Base-by-base conservation (phyloP, 2,797 vertebrate genomes). In the Petrocephalus sullivani region DNA sequence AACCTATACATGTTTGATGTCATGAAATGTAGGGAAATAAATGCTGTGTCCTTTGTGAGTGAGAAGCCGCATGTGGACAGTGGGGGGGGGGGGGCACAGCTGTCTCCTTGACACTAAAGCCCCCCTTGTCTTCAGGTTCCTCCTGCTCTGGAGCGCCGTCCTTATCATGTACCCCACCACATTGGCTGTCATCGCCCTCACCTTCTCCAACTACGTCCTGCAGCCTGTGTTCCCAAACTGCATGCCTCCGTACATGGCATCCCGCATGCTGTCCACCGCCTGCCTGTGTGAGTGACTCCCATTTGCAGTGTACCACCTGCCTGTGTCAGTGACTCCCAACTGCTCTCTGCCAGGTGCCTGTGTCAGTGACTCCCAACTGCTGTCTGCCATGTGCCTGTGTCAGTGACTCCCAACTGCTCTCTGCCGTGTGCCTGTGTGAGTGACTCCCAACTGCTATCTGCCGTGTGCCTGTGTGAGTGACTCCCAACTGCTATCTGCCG, bases 81-180 rank as follows among this genome's bases (percentile, higher is more conserved):
- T 37, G 28, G 10, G 64, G 10, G 4, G 3, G 9, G 19, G 7
- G 60, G 7, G 16, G 12, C 4, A 86, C 14, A 58, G 3, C 2
- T 37, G 56, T 33, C 37, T 58, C 12, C 19, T 9, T 8, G 23
- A 83, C 41, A 54, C 37, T 83, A 71, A 58, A 23, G 56, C 46
- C 41, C 57, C 53, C 49, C 81, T 8, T 67, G 0, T 46, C 0
- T 87, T 4, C 94, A 99, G 98, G 88, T 99, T 99, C 87, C 95
- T 99, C 46, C 94, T 99, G 90, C 93, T 99, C 90, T 99, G 98
- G 98, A 99, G 98, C 0, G 97, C 98, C 0, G 97, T 99, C 3
- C 95, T 99, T 89, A 98, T 99, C 95, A 99, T 99, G 97, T 99
- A 99, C 91, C 98, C 98, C 0, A 99, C 98, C 87, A 99, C 98